These are phyloP conservation scores for Gasterosteus aculeatus DNA, from an alignment of 2,113 vertebrate species.

Conservation along the genomic window DNA sequence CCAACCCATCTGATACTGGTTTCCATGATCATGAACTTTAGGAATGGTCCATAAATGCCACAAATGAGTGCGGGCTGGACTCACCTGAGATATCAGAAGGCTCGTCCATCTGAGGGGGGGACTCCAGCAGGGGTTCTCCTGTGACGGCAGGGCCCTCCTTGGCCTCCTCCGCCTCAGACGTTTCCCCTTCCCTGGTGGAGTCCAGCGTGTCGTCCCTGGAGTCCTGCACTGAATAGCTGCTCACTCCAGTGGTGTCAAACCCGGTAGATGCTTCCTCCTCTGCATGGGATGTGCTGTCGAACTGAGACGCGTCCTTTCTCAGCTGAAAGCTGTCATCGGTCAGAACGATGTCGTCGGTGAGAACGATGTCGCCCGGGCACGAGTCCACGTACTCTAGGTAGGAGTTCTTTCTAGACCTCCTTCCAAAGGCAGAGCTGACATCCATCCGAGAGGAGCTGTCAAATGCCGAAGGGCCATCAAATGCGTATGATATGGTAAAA, in stretches of 20 bases:
- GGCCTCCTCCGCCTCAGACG: constrained; percentile 54
- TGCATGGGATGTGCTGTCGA: constrained; percentile 33
- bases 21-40: not conserved
- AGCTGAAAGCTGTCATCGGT: constrained; percentile 13
- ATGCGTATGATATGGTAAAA: constrained; percentile 35
- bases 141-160: constrained; percentile 44
- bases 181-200: constrained; percentile 50
- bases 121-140: constrained; percentile 60
- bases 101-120: constrained; percentile 61
- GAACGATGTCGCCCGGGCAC: too few species aligned
- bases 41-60: constrained; percentile 49
- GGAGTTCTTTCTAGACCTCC: constrained; percentile 32
- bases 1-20: not conserved
- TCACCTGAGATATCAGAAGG: constrained; percentile 37
- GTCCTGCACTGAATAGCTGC: constrained; percentile 44
- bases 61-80: constrained; percentile 28
- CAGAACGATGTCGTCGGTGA: too few species aligned
- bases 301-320: constrained; percentile 48
- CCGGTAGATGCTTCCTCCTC: constrained; percentile 46
- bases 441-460: constrained; percentile 38
- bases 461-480: constrained; percentile 40
- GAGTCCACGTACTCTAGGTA: not conserved
- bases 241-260: constrained; percentile 55
- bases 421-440: constrained; percentile 49
- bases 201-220: constrained; percentile 58